phyloP scores from a whole-genome alignment of 2,888 invertebrate species.

The Noctua janthina region DNA sequence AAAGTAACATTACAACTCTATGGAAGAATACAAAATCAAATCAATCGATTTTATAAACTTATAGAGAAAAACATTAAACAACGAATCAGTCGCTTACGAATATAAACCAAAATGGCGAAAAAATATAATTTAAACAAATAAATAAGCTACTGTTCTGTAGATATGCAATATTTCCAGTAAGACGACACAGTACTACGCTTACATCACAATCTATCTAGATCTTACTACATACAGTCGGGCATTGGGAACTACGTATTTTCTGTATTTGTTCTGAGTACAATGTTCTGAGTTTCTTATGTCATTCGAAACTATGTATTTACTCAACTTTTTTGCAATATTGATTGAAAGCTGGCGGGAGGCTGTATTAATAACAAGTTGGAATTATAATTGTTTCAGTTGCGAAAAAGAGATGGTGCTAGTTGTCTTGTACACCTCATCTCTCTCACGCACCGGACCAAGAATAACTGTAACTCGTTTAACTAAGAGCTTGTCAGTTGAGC shows the following conservation, averaged over 20 bases:
- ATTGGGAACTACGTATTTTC: background rate
- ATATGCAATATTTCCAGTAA: conserved; percentile 41
- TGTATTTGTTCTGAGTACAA: background rate
- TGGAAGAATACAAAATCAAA: conserved; percentile 1
- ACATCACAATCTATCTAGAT: conserved; percentile 45
- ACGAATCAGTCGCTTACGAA: background rate
- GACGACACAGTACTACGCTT: conserved; percentile 57
- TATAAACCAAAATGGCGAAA: background rate
- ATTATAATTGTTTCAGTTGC: background rate
- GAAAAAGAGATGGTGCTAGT: background rate
- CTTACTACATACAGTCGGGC: conserved; percentile 28
- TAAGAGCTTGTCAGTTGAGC: too few species aligned
- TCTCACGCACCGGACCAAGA: background rate
- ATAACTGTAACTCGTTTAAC: too few species aligned
- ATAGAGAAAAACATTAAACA: background rate
- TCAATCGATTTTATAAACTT: background rate
- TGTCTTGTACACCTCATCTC: background rate
- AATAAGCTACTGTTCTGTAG: background rate
- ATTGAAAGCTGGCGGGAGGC: background rate
- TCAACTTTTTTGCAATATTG: background rate
- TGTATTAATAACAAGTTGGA: background rate
- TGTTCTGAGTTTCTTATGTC: background rate
- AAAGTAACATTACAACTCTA: background rate
- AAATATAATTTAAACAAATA: background rate
- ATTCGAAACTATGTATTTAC: background rate